Evolutionary conservation across 2,888 invertebrate species (phyloP).

Genomic region (Neoascia interrupta): DNA sequence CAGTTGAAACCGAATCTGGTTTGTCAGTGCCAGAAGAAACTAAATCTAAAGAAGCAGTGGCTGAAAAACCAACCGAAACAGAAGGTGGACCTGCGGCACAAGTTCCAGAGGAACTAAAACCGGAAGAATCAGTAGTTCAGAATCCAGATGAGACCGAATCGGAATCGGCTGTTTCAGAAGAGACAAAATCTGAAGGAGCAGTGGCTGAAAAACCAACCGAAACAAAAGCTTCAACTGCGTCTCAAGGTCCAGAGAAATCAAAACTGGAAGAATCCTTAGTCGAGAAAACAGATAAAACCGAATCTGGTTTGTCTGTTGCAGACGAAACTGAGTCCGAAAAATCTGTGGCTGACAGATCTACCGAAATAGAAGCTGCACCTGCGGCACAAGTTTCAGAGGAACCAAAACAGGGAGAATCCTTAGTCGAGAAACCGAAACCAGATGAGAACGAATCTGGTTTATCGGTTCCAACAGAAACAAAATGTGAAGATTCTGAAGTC

Average conservation of each 20-base stretch:
- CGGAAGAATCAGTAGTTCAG: too few relatives aligned
- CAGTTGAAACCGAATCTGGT: too few relatives aligned
- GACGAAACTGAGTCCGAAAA: background rate
- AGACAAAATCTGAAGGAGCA: background rate
- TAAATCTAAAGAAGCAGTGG: too few relatives aligned
- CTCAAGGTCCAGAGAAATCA: background rate
- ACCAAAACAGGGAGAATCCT: background rate
- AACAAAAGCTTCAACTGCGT: background rate
- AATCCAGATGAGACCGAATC: too few relatives aligned
- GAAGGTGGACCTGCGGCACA: too few relatives aligned
- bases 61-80: too few relatives aligned
- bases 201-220: background rate
- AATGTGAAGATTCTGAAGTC: too few relatives aligned
- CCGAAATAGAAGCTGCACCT: background rate
- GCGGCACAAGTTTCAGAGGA: background rate
- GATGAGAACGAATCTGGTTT: too few relatives aligned
- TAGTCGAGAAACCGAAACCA: background rate
- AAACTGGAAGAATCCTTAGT: background rate
- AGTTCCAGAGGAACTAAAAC: too few relatives aligned
- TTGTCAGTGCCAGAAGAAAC: too few relatives aligned
- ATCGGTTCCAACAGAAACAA: too few relatives aligned
- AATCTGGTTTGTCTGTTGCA: background rate
- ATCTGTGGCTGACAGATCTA: background rate
- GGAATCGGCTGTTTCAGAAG: too few relatives aligned
- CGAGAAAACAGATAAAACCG: background rate